Base-by-base conservation (phyloP, 2,888 invertebrate genomes). In the Myopa testacea region DNA sequence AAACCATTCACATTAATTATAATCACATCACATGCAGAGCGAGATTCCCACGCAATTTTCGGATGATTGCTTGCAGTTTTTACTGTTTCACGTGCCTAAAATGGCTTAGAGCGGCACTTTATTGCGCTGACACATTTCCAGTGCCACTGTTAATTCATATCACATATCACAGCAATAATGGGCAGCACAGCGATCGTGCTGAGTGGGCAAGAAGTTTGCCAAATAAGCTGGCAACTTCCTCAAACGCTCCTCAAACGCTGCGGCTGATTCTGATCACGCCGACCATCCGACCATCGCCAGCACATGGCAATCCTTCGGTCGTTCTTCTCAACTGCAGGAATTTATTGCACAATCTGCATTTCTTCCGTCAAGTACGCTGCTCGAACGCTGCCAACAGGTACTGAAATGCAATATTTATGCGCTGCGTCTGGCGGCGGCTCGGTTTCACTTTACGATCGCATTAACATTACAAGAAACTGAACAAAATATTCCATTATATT, bases 401-500 rank as follows among this genome's bases (percentile, higher is more conserved):
- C 12, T 70, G 70, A 70, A 70, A 70, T 70, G n/a, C 55, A 70
- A 70, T 70, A 70, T 70, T 70, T 70, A 70, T 70, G 55, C 37
- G 37, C 16, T 70, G 52, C 55, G 37, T 5, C 14, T 37, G 4
- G 10, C 63, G 14, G 3, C n/a, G 19, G 26, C 26, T 37, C 67
- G 16, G n/a, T 40, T 65, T 6, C 37, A 60, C 16, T 69, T 75
- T 75, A 75, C 45, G 75, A 69, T 45, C 58, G 37, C 68, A 69
- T 38, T 75, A 75, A 75, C 58, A 55, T 75, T 75, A 75, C 55
- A 40, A 75, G 68, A 75, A 69, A 72, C 40, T 60, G 19, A 40
- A 19, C n/a, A 60, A 60, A 40, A 60, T 72, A 60, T 60, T 72
- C 38, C n/a, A 70, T 38, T 60, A 19, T 19, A 72, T 50, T 12